phyloP scores from a whole-genome alignment of 2,888 invertebrate species.

The Cheilosia grossa region DNA sequence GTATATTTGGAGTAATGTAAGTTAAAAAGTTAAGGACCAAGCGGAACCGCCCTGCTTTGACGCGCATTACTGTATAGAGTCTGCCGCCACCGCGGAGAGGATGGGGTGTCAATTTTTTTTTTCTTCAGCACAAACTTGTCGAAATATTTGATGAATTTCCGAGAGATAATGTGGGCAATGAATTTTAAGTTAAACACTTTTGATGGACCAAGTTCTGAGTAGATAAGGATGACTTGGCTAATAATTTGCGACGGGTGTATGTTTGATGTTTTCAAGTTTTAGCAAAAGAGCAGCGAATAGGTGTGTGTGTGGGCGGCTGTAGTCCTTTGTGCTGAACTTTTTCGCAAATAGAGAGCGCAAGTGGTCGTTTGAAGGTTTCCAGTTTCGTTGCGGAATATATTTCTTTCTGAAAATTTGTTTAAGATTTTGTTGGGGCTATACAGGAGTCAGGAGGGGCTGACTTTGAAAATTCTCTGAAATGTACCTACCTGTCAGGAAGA shows the following conservation, averaged over 20 bases:
- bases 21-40: conserved; percentile 50
- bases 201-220: not conserved
- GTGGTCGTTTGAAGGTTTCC: not conserved
- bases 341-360: not conserved
- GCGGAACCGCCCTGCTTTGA: conserved; percentile 29
- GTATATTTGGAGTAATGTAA: conserved; percentile 10
- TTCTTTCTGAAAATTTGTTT: too few relatives aligned
- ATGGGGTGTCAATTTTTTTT: conserved; percentile 62
- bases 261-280: too few relatives aligned
- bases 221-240: conserved; percentile 46
- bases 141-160: conserved; percentile 33
- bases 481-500: too few relatives aligned
- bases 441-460: too few relatives aligned
- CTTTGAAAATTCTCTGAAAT: too few relatives aligned
- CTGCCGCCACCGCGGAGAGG: conserved; percentile 23
- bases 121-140: conserved; percentile 43
- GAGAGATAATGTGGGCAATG: conserved; percentile 34
- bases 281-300: too few relatives aligned
- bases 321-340: too few relatives aligned
- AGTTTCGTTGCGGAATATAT: too few relatives aligned
- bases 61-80: not conserved
- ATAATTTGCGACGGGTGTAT: not conserved
- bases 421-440: too few relatives aligned
- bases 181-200: conserved; percentile 57
- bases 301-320: too few relatives aligned